These are phyloP conservation scores for Eretmocerus hayati DNA, from an alignment of 2,888 invertebrate species.

Conservation along the genomic window DNA sequence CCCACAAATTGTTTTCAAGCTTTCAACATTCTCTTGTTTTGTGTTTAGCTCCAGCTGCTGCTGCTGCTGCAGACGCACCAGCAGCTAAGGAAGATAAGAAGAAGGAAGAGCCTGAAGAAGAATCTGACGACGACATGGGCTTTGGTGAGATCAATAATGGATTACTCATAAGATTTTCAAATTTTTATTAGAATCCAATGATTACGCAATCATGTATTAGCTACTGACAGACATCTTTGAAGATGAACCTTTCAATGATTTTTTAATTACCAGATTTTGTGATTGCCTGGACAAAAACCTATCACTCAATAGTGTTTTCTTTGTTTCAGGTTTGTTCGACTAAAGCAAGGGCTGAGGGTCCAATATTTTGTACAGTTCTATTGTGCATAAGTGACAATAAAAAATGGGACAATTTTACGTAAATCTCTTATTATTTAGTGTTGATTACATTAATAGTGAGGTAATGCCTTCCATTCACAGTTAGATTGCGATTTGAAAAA, in stretches of 20 bases:
- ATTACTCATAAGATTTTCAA: constrained; percentile 8
- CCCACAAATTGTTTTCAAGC: not conserved
- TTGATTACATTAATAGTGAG: no score
- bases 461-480: no score
- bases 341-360: constrained; percentile 45
- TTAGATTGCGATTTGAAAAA: no score
- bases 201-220: constrained; percentile 57
- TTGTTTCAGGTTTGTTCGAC: constrained; percentile 70
- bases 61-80: constrained; percentile 55
- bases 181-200: constrained; percentile 38
- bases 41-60: constrained; percentile 46
- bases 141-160: constrained; percentile 57
- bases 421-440: no score
- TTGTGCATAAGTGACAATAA: constrained; percentile 34
- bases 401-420: constrained; percentile 15
- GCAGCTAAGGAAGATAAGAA: constrained; percentile 69
- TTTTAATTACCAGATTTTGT: no score
- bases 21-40: constrained; percentile 3
- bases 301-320: no score
- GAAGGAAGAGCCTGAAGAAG: constrained; percentile 72
- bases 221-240: constrained; percentile 46
- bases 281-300: no score
- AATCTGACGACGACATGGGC: constrained; percentile 90
- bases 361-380: constrained; percentile 39
- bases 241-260: constrained; percentile 31